A percentile compares a stretch with the other conserved stretches of the same genome.
phyloP scores from a whole-genome alignment of 2,113 vertebrate genomes.

The Glareola pratincola region DNA sequence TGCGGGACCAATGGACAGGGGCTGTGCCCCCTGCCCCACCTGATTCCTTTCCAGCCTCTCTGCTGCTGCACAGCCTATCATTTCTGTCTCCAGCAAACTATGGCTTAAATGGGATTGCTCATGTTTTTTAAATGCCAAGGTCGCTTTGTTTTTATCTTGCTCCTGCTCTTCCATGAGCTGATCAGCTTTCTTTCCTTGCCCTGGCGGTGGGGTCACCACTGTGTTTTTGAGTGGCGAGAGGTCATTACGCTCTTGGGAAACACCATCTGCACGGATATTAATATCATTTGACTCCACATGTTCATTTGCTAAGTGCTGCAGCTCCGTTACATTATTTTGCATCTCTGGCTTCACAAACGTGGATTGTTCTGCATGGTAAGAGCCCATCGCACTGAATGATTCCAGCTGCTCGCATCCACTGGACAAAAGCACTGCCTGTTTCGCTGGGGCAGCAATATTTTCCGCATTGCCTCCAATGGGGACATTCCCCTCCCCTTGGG shows the following conservation, averaged over 20 bases:
- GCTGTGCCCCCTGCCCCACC: neutral
- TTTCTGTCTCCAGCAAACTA: neutral
- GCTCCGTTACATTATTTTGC: neutral
- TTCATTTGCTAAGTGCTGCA: neutral
- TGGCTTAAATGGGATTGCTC: neutral
- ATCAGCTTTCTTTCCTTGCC: conserved; percentile 19
- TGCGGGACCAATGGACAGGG: fast-evolving
- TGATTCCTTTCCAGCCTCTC: neutral
- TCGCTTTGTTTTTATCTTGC: conserved; percentile 35
- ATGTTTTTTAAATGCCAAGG: conserved; percentile 65
- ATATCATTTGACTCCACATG: neutral
- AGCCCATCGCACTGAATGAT: neutral
- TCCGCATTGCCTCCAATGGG: fast-evolving
- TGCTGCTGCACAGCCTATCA: neutral
- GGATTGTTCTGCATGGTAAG: neutral
- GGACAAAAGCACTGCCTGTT: neutral
- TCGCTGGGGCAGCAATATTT: neutral
- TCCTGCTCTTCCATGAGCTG: neutral
- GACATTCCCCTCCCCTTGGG: neutral
- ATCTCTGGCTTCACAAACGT: neutral
- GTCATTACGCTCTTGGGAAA: conserved; percentile 8
- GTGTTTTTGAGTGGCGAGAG: conserved; percentile 3
- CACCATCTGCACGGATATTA: conserved; percentile 27
- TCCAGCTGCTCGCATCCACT: neutral
- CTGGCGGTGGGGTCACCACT: neutral